A percentile compares a stretch with the other conserved stretches of the same genome.
Conservation (phyloP, 2,113 vertebrate genomes). For the Ctenomys sociabilis region DNA sequence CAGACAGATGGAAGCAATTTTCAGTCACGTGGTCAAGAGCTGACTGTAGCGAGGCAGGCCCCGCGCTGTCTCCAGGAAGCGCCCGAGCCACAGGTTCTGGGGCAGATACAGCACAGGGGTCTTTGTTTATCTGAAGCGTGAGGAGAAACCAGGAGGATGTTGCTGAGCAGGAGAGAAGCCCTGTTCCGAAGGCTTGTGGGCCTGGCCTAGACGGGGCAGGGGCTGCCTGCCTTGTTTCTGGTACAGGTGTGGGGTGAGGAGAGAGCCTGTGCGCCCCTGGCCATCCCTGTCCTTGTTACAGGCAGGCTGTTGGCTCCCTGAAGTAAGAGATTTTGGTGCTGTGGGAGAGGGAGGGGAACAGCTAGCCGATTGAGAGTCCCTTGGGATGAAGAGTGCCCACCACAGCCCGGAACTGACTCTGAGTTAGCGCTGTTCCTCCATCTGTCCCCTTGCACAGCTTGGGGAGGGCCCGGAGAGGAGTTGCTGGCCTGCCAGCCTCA, state of each 20-base stretch:
- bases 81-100: constrained; percentile 42
- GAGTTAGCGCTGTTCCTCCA: rapidly evolving
- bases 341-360: background rate
- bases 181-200: background rate
- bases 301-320: rapidly evolving
- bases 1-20: constrained; percentile 79
- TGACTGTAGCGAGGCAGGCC: background rate
- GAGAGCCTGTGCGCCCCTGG: background rate
- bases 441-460: background rate
- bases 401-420: background rate
- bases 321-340: background rate
- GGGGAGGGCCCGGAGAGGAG: too few relatives aligned
- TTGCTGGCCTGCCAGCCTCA: background rate
- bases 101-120: background rate
- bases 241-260: background rate
- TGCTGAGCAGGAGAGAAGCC: background rate
- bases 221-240: background rate
- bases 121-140: constrained; percentile 68
- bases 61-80: constrained; percentile 47
- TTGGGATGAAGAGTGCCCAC: background rate
- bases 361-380: background rate
- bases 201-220: too few relatives aligned
- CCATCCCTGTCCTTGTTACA: background rate
- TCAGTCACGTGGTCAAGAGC: constrained; percentile 53
- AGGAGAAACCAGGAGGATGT: background rate